Percentiles rank a stretch among this genome's conserved stretches.
These are phyloP conservation scores for Tetramorium bicarinatum DNA, from an alignment of 2,888 invertebrate genomes.

Conservation along the genomic window DNA sequence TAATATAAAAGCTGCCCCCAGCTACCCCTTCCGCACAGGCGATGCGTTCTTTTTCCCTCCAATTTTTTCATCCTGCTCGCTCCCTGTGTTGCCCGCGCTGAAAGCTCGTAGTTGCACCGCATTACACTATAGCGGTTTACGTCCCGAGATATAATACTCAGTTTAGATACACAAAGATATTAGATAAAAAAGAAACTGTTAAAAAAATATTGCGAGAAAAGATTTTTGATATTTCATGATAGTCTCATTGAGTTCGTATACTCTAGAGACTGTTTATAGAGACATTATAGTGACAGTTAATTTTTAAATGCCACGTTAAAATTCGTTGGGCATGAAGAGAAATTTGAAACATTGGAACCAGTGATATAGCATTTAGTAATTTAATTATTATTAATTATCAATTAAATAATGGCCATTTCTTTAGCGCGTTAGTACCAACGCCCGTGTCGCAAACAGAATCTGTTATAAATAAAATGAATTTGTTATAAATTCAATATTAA, in stretches of 20 bases:
- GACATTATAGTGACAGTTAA: neutral
- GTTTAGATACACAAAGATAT: constrained; percentile 37
- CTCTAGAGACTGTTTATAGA: neutral
- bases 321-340: neutral
- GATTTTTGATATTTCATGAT: neutral
- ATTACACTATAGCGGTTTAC: constrained; percentile 47
- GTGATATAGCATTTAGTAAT: neutral
- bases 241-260: neutral
- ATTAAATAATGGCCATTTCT: neutral
- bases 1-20: constrained; percentile 67
- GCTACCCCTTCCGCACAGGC: constrained; percentile 26
- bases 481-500: constrained; percentile 2
- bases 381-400: constrained; percentile 9
- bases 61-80: constrained; percentile 43
- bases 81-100: constrained; percentile 19
- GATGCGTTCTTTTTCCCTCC: constrained; percentile 39
- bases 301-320: neutral
- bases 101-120: constrained; percentile 47
- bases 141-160: constrained; percentile 46
- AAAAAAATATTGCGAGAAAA: neutral
- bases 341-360: neutral
- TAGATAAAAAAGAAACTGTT: constrained; percentile 31
- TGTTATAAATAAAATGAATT: neutral
- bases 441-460: neutral
- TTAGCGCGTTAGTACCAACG: neutral